A percentile compares a stretch with the other conserved stretches of the same genome.
Evolutionary conservation across 2,113 vertebrate genomes (phyloP).

Genomic region (Oceanodroma tethys): DNA sequence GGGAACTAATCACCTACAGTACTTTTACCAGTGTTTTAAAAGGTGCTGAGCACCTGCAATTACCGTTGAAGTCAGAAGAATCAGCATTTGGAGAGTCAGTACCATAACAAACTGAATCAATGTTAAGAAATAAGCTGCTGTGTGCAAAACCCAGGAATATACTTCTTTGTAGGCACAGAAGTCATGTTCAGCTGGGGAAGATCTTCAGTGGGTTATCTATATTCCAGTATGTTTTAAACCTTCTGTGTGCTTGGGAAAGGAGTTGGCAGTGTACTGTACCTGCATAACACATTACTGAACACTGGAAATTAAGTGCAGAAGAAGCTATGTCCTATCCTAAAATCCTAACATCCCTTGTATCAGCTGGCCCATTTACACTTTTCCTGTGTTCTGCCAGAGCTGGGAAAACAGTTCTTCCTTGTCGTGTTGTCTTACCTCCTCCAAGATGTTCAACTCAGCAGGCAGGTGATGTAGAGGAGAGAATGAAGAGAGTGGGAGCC

Average conservation of each 20-base stretch:
- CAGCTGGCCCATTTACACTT: neutral
- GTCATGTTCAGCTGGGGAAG: neutral
- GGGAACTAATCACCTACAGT: neutral
- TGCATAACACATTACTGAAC: neutral
- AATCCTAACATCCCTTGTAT: neutral
- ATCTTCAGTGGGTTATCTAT: neutral
- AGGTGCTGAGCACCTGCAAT: neutral
- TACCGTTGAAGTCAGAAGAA: neutral
- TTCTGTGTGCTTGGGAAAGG: neutral
- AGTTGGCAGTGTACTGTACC: neutral
- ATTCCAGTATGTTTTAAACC: neutral
- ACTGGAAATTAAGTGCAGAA: neutral
- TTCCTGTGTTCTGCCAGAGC: neutral
- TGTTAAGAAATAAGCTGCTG: neutral
- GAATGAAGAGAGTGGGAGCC: conserved; percentile 17
- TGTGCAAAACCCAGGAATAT: neutral
- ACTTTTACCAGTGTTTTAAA: neutral
- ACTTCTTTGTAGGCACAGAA: neutral
- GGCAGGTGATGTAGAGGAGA: conserved; percentile 30
- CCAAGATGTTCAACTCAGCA: neutral
- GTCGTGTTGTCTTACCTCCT: neutral
- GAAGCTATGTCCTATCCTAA: neutral
- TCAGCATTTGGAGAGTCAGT: neutral
- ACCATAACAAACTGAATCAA: neutral
- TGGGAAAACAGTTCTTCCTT: neutral